Evolutionary conservation across 2,113 vertebrate genomes (phyloP), one percentile per base, ranked within the genome.

Genomic region (Otus sunia): DNA sequence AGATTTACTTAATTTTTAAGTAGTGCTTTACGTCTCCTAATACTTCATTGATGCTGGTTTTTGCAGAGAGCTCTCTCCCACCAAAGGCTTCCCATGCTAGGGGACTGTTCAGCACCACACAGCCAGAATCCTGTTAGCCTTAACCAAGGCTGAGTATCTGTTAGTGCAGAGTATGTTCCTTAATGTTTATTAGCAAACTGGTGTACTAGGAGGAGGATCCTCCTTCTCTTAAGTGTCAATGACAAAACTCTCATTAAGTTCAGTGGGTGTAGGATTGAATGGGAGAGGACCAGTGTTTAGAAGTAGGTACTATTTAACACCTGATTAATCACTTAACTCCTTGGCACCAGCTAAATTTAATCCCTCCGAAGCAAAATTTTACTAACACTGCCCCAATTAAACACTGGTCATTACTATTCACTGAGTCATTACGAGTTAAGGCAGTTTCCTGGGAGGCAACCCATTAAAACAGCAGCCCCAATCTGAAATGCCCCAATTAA

Each of bases 371-470:
- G 89, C 58, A 87, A 96, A 92, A 89, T 91, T 92, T 93, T 94
- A 84, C 80, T 92, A 86, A 85, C 77, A 77, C 39, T 93, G 85
- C 58, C 87, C 94, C 79, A 96, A 76, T 96, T 97, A 97, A 94
- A 58, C 50, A 59, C 55, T 82, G 90, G 91, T 91, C 86, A 66
- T 95, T 96, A 85, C 86, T 88, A 79, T 95, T 95, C 80, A 73
- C 62, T 66, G n/a, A 96, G 95, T 95, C 86, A 95, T 94, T 96
- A 93, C 71, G 83, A 74, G 88, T 77, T 75, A 91, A 90, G 89
- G 88, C 88, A 92, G 94, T 95, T 97, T 96, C 93, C 87, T 95
- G 88, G 86, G 96, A 97, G 92, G 92, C 88, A 96, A 88, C 90
- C 83, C 66, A 91, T 95, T 97, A 91, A 94, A 92, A 66, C 21